Evolutionary conservation across 2,888 invertebrate species (phyloP), one percentile per base, ranked within the genome.

Genomic region (Mamestra brassicae): DNA sequence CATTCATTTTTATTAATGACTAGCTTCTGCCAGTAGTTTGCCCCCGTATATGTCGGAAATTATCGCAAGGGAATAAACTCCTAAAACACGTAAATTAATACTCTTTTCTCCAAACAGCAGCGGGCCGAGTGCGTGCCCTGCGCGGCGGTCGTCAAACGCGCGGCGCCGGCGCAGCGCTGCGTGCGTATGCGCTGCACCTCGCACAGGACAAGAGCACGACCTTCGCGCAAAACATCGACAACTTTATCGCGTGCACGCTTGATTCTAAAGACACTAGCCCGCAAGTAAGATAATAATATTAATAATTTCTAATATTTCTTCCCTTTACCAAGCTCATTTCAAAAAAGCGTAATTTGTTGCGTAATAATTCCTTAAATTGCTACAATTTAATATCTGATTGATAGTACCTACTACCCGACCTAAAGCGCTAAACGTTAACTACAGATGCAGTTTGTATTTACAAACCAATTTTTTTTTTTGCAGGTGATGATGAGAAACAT

Each of bases 241-340:
- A 99, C 95, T 99, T 99, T 93, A 98, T 99, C 80, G 98, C 98
- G 68, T 99, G 99, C 93, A 99, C 99, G 11, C 97, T 98, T 86
- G 99, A 99, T 90, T 98, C 99, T 17, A 98, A 98, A 84, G 99
- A 99, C 92, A 98, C 97, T 47, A 98, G 98, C 89, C 99, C 99
- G 0, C 98, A 98, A 93, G 97, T 97, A 89, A 87, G 38, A 62
- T 38, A 26, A 26, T 26, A 26, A 26, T 26, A 26, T 26, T 26
- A 26, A 26, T 26, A 26, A 26, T 1, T 26, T 26, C 26, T 26
- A 26, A 26, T 1, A 26, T 26, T 26, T 26, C 26, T 26, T 26
- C 26, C 26, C 26, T 26, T 26, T 26, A 26, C 26, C 26, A 26
- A 26, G 26, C 26, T 26, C 26, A 26, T 26, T 26, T 26, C 0